Percentiles rank a stretch among this genome's conserved stretches.
phyloP scores from a whole-genome alignment of 1,140 invertebrate species.

The Zaprionus taronus region DNA sequence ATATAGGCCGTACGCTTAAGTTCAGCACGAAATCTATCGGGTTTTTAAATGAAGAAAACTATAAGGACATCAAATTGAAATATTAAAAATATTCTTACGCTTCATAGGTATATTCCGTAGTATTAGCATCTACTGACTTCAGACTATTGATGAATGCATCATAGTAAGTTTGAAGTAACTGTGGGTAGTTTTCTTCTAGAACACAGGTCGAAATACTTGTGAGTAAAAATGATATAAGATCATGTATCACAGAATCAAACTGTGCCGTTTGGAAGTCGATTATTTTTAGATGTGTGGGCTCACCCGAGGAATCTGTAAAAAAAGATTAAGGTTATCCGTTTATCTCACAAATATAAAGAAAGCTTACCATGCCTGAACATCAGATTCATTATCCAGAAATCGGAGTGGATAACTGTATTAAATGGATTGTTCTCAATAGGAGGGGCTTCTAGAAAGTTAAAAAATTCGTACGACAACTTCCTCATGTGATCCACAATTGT shows the following conservation, averaged over 20 bases:
- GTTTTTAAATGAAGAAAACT: neutral
- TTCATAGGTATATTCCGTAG: slow-evolving; percentile 43
- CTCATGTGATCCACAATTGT: slow-evolving; percentile 29
- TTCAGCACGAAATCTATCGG: slow-evolving; percentile 62
- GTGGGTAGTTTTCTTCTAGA: slow-evolving; percentile 83
- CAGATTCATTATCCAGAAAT: slow-evolving; percentile 88
- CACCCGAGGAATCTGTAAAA: slow-evolving; percentile 52
- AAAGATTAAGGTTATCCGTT: neutral
- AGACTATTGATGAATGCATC: slow-evolving; percentile 83
- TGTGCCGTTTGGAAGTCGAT: slow-evolving; percentile 87
- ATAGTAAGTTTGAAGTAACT: slow-evolving; percentile 86
- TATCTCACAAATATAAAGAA: neutral
- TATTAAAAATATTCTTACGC: slow-evolving; percentile 40
- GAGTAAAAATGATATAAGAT: slow-evolving; percentile 86
- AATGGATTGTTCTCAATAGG: slow-evolving; percentile 74
- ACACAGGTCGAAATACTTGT: slow-evolving; percentile 85
- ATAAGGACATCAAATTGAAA: neutral
- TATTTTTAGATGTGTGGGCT: slow-evolving; percentile 86
- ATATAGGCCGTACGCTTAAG: slow-evolving; percentile 64
- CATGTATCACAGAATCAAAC: slow-evolving; percentile 85
- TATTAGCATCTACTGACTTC: slow-evolving; percentile 54
- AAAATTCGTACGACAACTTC: slow-evolving; percentile 53
- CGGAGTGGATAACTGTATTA: slow-evolving; percentile 86
- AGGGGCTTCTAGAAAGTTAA: slow-evolving; percentile 48
- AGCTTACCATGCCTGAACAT: slow-evolving; percentile 84